phyloP scores from a whole-genome alignment of 2,888 invertebrate genomes.

The Amorpha juglandis region DNA sequence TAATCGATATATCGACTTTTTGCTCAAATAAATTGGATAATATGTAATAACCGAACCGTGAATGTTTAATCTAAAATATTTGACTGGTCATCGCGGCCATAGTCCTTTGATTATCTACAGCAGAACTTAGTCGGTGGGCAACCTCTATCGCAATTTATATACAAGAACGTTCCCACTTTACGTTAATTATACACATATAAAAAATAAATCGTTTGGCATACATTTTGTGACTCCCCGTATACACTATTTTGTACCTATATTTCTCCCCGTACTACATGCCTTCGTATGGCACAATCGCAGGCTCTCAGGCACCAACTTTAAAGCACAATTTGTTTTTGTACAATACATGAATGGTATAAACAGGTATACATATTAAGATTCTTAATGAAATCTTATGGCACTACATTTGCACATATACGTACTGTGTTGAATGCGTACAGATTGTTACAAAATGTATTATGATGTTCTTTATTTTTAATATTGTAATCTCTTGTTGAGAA shows the following conservation, averaged over 20 bases:
- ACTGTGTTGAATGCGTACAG: slow-evolving; percentile 56
- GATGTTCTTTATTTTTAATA: background rate
- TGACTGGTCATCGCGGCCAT: slow-evolving; percentile 31
- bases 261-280: slow-evolving; percentile 54
- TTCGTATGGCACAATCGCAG: slow-evolving; percentile 65
- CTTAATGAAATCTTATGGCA: slow-evolving; percentile 72
- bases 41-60: slow-evolving; percentile 17
- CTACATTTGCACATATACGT: slow-evolving; percentile 67
- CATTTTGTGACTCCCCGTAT: slow-evolving; percentile 80
- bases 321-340: slow-evolving; percentile 63
- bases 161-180: slow-evolving; percentile 59
- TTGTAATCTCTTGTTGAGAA: background rate
- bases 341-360: slow-evolving; percentile 43
- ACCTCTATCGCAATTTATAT: slow-evolving; percentile 70
- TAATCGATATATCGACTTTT: slow-evolving; percentile 16
- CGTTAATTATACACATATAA: slow-evolving; percentile 58
- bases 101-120: slow-evolving; percentile 53
- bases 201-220: slow-evolving; percentile 79
- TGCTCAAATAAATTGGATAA: slow-evolving; percentile 1
- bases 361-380: slow-evolving; percentile 39
- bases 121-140: slow-evolving; percentile 76
- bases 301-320: slow-evolving; percentile 69
- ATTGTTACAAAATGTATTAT: slow-evolving; percentile 31
- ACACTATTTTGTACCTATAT: slow-evolving; percentile 73
- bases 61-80: slow-evolving; percentile 29